Percentiles rank a stretch among this genome's conserved stretches.
Conservation (phyloP, 2,113 vertebrate genomes). For the Hippotragus niger region DNA sequence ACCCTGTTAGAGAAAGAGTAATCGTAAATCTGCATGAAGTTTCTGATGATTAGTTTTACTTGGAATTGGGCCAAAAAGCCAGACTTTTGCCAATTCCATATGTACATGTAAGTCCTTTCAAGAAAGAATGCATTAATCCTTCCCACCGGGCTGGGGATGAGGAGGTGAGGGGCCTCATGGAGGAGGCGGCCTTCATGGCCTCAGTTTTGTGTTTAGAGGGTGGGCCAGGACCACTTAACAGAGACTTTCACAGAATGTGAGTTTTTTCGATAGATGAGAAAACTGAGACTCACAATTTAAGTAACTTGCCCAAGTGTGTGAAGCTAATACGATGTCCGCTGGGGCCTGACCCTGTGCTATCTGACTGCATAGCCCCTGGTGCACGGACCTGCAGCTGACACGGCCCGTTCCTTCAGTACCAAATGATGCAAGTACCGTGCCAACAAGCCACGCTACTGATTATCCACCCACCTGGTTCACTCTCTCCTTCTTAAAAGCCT, state of each 20-base stretch:
- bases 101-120: conserved; percentile 78
- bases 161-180: conserved; percentile 35
- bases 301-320: neutral
- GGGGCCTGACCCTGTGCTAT: neutral
- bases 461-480: neutral
- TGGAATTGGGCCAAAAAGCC: conserved; percentile 79
- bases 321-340: neutral
- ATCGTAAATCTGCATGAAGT: conserved; percentile 82
- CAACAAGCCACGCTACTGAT: fast-evolving
- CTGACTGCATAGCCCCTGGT: neutral
- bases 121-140: conserved; percentile 84
- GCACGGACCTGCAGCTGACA: neutral
- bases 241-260: neutral
- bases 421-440: fast-evolving
- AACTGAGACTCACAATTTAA: neutral
- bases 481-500: neutral
- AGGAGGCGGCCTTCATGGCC: neutral
- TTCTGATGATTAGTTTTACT: conserved; percentile 82
- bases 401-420: neutral
- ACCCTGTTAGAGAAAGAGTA: conserved; percentile 74
- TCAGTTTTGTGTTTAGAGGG: neutral
- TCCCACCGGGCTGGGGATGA: conserved; percentile 76
- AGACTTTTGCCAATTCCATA: conserved; percentile 79
- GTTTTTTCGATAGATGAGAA: neutral
- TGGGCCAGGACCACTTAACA: neutral